Evolutionary conservation across 2,888 invertebrate genomes (phyloP), one percentile per base, ranked within the genome.

Genomic region (Malacosoma neustria): DNA sequence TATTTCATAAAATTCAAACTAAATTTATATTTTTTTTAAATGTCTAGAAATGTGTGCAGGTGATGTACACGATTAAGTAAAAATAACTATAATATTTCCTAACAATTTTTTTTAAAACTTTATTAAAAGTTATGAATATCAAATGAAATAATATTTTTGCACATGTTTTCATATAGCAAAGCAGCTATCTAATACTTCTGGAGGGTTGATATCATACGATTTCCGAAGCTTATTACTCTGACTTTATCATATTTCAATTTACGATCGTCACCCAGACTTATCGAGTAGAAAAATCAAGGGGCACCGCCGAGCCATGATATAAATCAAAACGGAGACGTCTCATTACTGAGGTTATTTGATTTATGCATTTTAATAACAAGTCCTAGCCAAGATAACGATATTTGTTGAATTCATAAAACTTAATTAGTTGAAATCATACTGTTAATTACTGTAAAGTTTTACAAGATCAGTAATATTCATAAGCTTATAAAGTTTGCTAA

Each of bases 231-330:
- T 74, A 84, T 81, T 84, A 82, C 70, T 65, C 66, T 57, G 70
- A 79, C 79, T 85, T 81, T 81, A 84, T 85, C 85, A 84, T 85
- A 80, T 85, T 85, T 85, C 85, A 85, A 85, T 84, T 85, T 85
- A 82, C 72, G 84, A 82, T 77, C 82, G 70, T 76, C 81, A 79
- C 69, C 67, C 72, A 53, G 68, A 65, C 73, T 84, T 82, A 85
- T 81, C 73, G 81, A 72, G 77, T 67, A 77, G 73, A 82, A 85
- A 82, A 81, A 81, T 75, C 71, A 59, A 69, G 61, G 80, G 76
- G 75, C 61, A 68, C 62, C 38, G 41, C 55, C 54, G 60, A 59
- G 54, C 50, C n/a, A 51, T 56, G 62, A 65, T 64, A 84, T 85
- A 84, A 84, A 82, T 85, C 80, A 80, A 61, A 71, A 71, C 71